Conservation (phyloP, 2,888 invertebrate genomes). For the Cataglyphis altisquamis region DNA sequence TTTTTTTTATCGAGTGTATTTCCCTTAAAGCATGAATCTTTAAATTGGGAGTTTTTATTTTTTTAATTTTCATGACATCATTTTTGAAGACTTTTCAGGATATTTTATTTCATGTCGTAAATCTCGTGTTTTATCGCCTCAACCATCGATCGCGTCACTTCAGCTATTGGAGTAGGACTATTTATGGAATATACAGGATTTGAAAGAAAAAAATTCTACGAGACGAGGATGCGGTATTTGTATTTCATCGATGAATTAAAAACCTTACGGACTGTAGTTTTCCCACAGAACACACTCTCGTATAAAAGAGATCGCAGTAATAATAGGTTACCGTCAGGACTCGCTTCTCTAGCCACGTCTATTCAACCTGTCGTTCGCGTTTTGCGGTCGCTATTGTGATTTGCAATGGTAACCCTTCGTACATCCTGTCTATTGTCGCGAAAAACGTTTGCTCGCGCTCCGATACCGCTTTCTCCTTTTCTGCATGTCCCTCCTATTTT, state of each 20-base stretch:
- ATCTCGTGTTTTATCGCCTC: not conserved
- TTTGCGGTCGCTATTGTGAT: conserved; percentile 85
- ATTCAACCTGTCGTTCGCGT: conserved; percentile 83
- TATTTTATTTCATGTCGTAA: not conserved
- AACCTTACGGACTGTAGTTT: conserved; percentile 63
- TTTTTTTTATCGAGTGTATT: not conserved
- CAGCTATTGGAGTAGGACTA: not conserved
- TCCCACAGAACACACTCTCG: conserved; percentile 71
- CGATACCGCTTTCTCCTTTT: not conserved
- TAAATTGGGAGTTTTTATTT: not conserved
- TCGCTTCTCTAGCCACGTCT: conserved; percentile 77
- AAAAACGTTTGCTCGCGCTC: conserved; percentile 61
- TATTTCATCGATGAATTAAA: conserved; percentile 58
- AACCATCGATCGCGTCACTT: not conserved
- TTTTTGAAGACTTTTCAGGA: not conserved
- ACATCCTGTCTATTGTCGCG: conserved; percentile 85
- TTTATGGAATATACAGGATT: not conserved
- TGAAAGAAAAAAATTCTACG: not conserved
- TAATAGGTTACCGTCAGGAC: conserved; percentile 75
- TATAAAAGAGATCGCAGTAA: conserved; percentile 76
- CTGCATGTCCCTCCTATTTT: conserved; percentile 36
- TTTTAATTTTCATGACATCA: not conserved
- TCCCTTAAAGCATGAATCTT: not conserved
- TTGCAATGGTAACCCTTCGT: conserved; percentile 82
- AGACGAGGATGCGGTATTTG: conserved; percentile 19